Percentiles rank a stretch among this genome's conserved stretches.
Evolutionary conservation across 2,888 invertebrate species (phyloP).

Genomic region (Tipula confusa): DNA sequence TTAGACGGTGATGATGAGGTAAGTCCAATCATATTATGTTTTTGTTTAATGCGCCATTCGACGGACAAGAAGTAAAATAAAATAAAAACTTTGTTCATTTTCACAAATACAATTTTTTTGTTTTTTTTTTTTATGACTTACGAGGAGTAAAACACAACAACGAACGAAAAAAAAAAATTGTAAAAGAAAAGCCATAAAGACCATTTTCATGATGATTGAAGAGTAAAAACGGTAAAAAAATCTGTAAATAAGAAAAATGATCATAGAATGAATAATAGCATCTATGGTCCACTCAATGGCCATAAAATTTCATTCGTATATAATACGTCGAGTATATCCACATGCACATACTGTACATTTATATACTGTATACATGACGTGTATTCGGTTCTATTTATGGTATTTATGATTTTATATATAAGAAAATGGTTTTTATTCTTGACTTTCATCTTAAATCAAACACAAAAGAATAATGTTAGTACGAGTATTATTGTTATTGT

Average conservation of each 20-base stretch:
- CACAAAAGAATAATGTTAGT: slow-evolving; percentile 20
- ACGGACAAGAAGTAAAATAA: not conserved
- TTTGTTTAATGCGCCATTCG: not conserved
- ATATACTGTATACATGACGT: not conserved
- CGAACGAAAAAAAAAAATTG: not conserved
- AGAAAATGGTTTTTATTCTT: not conserved
- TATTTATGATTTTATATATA: not conserved
- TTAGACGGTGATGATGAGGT: slow-evolving; percentile 25
- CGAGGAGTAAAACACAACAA: not conserved
- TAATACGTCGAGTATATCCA: not conserved
- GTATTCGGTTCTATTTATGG: not conserved
- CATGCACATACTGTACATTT: not conserved
- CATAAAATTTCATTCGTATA: slow-evolving; percentile 26
- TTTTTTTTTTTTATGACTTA: slow-evolving; percentile 12
- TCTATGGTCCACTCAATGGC: slow-evolving; percentile 27
- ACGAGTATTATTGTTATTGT: slow-evolving; percentile 20
- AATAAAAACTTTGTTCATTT: not conserved
- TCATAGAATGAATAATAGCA: slow-evolving; percentile 12
- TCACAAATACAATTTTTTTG: not conserved
- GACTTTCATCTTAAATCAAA: slow-evolving; percentile 12
- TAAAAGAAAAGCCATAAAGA: not conserved
- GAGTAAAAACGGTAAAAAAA: not conserved
- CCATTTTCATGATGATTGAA: slow-evolving; percentile 25
- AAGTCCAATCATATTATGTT: not conserved
- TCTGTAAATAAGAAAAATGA: slow-evolving; percentile 3